Evolutionary conservation across 1,140 invertebrate species (phyloP).

Genomic region (Ooceraea biroi): DNA sequence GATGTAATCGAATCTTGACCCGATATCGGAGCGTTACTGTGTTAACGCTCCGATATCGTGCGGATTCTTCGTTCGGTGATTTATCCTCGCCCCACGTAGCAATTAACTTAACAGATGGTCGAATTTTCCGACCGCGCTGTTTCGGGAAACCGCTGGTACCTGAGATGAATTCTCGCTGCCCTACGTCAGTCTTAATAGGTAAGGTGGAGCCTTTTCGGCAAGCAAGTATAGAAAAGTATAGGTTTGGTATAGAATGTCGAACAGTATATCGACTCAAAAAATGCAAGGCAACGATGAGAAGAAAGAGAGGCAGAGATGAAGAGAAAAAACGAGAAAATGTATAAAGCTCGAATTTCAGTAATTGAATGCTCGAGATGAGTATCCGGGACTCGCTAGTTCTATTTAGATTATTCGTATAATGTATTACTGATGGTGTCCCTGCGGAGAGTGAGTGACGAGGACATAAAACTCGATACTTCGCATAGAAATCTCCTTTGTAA

Average conservation of each 20-base stretch:
- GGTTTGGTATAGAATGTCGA: not conserved
- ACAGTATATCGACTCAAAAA: constrained; percentile 12
- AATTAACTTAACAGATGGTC: constrained; percentile 20
- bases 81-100: not conserved
- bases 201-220: not conserved
- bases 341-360: constrained; percentile 43
- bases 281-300: not conserved
- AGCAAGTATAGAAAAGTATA: constrained; percentile 15
- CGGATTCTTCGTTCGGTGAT: not conserved
- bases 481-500: constrained; percentile 32
- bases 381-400: constrained; percentile 21
- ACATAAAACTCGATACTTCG: constrained; percentile 19
- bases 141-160: constrained; percentile 28
- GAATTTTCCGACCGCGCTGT: constrained; percentile 16
- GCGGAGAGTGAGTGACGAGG: not conserved
- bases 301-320: not conserved
- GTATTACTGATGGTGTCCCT: constrained; percentile 35
- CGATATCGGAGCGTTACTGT: not conserved
- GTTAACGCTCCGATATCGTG: no score
- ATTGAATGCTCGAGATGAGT: constrained; percentile 27
- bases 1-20: constrained; percentile 17
- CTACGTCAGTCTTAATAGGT: constrained; percentile 1
- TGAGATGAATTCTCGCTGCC: constrained; percentile 2
- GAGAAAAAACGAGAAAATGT: not conserved
- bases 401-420: constrained; percentile 46